phyloP scores from a whole-genome alignment of 2,888 invertebrate genomes.

The Pycnomerus fuliginosus region DNA sequence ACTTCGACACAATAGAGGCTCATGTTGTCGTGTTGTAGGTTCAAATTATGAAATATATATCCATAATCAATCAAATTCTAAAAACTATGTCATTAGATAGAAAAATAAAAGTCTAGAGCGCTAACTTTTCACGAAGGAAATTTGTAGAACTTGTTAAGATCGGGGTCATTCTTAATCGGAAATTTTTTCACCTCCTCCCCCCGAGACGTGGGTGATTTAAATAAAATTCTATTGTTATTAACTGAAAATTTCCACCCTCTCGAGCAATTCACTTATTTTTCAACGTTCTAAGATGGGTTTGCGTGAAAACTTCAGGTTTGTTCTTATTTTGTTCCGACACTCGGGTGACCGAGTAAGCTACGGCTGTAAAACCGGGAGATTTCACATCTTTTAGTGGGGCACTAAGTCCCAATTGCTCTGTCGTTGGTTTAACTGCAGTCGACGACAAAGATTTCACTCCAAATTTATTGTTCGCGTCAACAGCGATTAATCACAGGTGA shows the following conservation, averaged over 20 bases:
- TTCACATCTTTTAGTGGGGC: constrained; percentile 8
- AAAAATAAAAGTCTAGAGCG: too few species aligned
- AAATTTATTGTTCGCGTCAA: constrained; percentile 16
- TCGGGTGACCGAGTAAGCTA: constrained; percentile 23
- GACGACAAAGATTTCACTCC: constrained; percentile 16
- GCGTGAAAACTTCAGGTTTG: constrained; percentile 15
- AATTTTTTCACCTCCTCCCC: background rate
- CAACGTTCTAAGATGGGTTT: constrained; percentile 6
- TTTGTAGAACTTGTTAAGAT: constrained; percentile 3
- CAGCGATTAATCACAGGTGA: constrained; percentile 13
- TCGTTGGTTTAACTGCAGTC: constrained; percentile 17
- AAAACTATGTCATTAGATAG: too few species aligned
- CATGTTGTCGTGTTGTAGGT: too few species aligned
- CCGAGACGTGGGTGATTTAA: constrained; percentile 2
- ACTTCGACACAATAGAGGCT: background rate
- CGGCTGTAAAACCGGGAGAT: constrained; percentile 22
- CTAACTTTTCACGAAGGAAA: too few species aligned
- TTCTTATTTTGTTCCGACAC: constrained; percentile 11
- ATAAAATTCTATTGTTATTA: constrained; percentile 6
- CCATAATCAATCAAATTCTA: too few species aligned
- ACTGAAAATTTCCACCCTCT: constrained; percentile 6
- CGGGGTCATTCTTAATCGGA: constrained; percentile 13
- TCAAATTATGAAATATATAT: too few species aligned
- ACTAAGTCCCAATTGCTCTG: constrained; percentile 16
- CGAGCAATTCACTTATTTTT: constrained; percentile 10